Evolutionary conservation across 2,888 invertebrate species (phyloP).

Genomic region (Ormyrus thymus): DNA sequence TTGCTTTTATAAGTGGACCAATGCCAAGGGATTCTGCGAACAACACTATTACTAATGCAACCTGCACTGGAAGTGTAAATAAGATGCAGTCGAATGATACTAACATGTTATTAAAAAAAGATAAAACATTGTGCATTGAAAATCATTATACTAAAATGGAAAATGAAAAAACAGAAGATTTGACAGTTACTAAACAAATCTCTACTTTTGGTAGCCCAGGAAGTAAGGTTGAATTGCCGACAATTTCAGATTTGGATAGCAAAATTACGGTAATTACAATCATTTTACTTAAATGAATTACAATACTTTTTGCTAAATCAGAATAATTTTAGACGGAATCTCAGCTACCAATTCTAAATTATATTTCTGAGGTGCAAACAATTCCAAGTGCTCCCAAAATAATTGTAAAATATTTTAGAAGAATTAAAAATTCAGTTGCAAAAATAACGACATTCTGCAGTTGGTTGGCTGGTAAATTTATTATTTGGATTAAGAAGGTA

Average conservation of each 20-base stretch:
- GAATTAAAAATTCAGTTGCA: slow-evolving; percentile 33
- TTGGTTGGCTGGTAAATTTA: slow-evolving; percentile 62
- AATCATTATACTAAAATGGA: slow-evolving; percentile 9
- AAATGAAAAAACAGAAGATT: not conserved
- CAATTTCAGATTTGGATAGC: slow-evolving; percentile 56
- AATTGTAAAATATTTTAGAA: slow-evolving; percentile 7
- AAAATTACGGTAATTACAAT: slow-evolving; percentile 14
- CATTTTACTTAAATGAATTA: not conserved
- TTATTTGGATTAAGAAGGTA: slow-evolving; percentile 60
- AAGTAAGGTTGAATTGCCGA: slow-evolving; percentile 55
- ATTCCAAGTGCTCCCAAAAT: slow-evolving; percentile 12
- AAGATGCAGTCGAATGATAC: slow-evolving; percentile 8
- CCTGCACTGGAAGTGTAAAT: not conserved
- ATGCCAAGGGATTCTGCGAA: not conserved
- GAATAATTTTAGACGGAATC: slow-evolving; percentile 34
- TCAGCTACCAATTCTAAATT: slow-evolving; percentile 7
- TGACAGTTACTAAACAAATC: not conserved
- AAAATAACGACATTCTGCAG: slow-evolving; percentile 58
- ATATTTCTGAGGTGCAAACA: slow-evolving; percentile 16
- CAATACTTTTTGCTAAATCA: not conserved
- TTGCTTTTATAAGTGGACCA: not conserved
- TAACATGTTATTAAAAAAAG: not conserved
- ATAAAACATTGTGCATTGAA: not conserved
- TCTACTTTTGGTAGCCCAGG: not conserved
- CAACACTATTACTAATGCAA: not conserved